Evolutionary conservation across 2,888 invertebrate species (phyloP).

Genomic region (Stenurella melanura): DNA sequence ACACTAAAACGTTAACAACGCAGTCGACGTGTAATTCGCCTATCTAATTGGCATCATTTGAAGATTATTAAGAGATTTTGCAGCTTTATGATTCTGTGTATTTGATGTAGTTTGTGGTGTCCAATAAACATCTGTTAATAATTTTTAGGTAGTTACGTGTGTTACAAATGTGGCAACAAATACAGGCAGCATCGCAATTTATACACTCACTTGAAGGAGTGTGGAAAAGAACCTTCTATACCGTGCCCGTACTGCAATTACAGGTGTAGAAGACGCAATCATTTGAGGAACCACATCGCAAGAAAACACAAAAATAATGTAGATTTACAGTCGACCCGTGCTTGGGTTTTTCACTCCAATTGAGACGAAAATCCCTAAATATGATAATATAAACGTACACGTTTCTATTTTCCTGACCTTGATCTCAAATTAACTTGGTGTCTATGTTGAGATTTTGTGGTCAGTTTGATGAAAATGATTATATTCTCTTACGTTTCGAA

Average conservation of each 20-base stretch:
- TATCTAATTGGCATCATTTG: too few relatives aligned
- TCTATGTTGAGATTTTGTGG: too few relatives aligned
- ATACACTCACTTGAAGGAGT: neutral
- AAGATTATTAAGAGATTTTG: too few relatives aligned
- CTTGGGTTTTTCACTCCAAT: too few relatives aligned
- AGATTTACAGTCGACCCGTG: neutral
- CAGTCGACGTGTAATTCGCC: too few relatives aligned
- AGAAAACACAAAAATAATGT: neutral
- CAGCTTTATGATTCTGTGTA: neutral
- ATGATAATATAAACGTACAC: too few relatives aligned
- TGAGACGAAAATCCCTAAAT: too few relatives aligned
- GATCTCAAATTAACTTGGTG: too few relatives aligned
- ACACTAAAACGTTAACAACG: too few relatives aligned
- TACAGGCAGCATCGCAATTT: conserved; percentile 12
- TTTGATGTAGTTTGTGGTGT: neutral
- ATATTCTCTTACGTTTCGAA: too few relatives aligned
- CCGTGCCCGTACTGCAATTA: neutral
- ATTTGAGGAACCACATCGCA: neutral
- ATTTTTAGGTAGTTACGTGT: conserved; percentile 15
- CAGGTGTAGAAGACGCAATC: conserved; percentile 16
- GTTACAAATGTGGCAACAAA: conserved; percentile 3
- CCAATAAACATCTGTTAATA: neutral
- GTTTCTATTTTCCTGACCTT: too few relatives aligned
- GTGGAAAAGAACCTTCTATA: conserved; percentile 20
- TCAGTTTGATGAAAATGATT: too few relatives aligned